A percentile compares a stretch with the other conserved stretches of the same genome.
Evolutionary conservation across 2,113 vertebrate species (phyloP).

Genomic region (Pelecanoides urinatrix): DNA sequence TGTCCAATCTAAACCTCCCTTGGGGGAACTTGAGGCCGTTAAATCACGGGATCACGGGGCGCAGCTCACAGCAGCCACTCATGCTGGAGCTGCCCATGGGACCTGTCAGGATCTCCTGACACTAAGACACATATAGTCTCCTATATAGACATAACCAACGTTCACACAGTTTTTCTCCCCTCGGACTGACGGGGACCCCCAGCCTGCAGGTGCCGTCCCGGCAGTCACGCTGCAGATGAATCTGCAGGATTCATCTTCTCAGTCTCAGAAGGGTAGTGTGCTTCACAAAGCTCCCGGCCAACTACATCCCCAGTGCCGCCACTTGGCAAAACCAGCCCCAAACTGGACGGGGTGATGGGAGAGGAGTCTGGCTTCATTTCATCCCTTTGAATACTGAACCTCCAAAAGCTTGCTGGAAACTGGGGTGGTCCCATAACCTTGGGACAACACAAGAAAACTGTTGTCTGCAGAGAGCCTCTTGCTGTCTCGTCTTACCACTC

Average conservation of each 20-base stretch:
- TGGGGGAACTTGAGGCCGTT: no score
- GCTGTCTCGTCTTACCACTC: not conserved
- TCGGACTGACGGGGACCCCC: not conserved
- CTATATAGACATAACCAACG: not conserved
- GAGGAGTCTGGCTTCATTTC: not conserved
- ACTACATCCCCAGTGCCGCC: not conserved
- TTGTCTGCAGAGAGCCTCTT: not conserved
- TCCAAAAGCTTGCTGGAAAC: not conserved
- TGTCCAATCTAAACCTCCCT: no score
- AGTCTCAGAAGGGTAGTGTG: accelerated
- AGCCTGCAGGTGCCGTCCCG: accelerated
- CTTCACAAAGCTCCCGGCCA: not conserved
- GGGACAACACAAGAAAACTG: not conserved
- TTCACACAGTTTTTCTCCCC: not conserved
- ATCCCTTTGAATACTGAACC: accelerated
- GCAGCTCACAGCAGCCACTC: not conserved
- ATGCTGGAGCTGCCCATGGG: not conserved
- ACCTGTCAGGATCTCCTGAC: not conserved
- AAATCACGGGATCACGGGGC: not conserved
- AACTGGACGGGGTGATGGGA: not conserved
- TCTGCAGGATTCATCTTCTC: not conserved
- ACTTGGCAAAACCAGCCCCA: not conserved
- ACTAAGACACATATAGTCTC: not conserved
- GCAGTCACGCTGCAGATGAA: accelerated
- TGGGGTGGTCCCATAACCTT: not conserved